phyloP scores from a whole-genome alignment of 2,113 vertebrate genomes.

The Cyphomyrus plagiostoma region DNA sequence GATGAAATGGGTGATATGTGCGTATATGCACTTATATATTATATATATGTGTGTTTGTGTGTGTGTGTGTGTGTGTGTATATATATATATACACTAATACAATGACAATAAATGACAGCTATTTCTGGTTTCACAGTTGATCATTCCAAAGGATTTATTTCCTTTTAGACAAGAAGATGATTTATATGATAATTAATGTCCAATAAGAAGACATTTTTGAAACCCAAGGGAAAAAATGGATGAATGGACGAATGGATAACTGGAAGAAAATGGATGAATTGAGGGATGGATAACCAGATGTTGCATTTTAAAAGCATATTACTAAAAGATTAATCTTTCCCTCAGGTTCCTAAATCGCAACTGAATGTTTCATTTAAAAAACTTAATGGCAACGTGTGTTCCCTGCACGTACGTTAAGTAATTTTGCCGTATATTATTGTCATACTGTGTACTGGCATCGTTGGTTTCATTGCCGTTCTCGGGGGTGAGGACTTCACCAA shows the following conservation, averaged over 20 bases:
- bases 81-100: neutral
- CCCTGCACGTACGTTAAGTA: neutral
- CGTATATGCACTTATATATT: neutral
- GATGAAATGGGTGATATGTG: neutral
- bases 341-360: neutral
- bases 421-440: neutral
- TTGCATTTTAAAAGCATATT: neutral
- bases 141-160: neutral
- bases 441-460: neutral
- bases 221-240: neutral
- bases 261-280: neutral
- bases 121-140: neutral
- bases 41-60: neutral
- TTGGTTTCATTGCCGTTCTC: neutral
- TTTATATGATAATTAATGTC: neutral
- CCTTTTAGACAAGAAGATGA: neutral
- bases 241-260: neutral
- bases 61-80: neutral
- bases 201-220: neutral
- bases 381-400: neutral
- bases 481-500: neutral
- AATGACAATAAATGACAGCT: neutral
- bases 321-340: neutral
- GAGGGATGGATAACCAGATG: neutral
- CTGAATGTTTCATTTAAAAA: neutral